Base-by-base conservation (phyloP, 1,140 invertebrate species). In the Nymphalis io region DNA sequence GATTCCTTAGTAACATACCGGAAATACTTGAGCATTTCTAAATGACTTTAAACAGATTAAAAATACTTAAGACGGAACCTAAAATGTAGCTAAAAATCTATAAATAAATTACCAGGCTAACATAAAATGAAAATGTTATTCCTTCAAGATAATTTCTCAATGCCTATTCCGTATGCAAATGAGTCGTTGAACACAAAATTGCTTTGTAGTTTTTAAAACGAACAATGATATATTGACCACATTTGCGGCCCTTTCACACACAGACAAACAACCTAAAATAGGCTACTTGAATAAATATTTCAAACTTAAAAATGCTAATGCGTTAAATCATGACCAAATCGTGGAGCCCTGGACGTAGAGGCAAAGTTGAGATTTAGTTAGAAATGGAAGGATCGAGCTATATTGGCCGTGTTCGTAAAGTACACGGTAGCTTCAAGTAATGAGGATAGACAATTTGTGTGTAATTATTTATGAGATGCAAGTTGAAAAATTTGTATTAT, bases 221-320 rank as follows among this genome's bases (percentile, higher is more conserved):
- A 66, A 66, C 23, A 44, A 80, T 81, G 82, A 88, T 84, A 78
- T 72, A 85, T 83, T 58, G 62, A 59, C 18, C 20, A 40, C 75
- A 81, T 80, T 81, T 77, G 77, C 70, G 78, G 83, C 83, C 79
- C 83, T 87, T 83, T 79, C 51, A 76, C 70, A 27, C 12, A 75
- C 73, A 76, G 77, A 82, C 81, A 88, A 83, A 87, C 86, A 86
- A 75, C 44, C 66, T 77, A 76, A 82, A 85, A 85, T 85, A 83
- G 80, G 78, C 85, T 86, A 87, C 86, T 83, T 87, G 81, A 88
- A 85, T 83, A 77, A 78, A 84, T 85, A 85, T 85, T 86, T 86
- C 80, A 84, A 72, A 78, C 40, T 83, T 81, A 82, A 86, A 86
- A 85, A 85, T 87, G 84, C 78, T 81, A 86, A 88, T 87, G 62